Conservation (phyloP, 2,113 vertebrate genomes). For the Eidolon helvum region DNA sequence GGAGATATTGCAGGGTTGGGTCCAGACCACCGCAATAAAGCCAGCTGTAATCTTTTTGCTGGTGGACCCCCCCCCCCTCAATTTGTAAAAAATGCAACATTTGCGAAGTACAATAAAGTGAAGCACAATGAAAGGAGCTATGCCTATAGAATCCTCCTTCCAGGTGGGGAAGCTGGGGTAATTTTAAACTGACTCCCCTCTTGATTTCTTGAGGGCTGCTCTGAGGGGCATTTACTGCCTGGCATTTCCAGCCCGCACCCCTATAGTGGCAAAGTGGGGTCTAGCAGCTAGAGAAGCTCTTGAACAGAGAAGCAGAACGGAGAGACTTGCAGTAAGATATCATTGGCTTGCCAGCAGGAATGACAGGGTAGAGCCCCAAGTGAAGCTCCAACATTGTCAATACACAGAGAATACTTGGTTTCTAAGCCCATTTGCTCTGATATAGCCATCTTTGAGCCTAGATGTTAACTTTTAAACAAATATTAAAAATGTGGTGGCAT, state of each 20-base stretch:
- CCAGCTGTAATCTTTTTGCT: neutral
- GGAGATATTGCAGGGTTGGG: no score
- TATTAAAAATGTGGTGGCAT: neutral
- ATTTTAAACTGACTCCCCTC: neutral
- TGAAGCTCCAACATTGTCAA: no score
- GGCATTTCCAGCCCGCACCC: neutral
- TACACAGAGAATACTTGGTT: neutral
- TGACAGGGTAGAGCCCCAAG: neutral
- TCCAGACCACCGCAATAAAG: no score
- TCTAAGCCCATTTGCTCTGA: neutral
- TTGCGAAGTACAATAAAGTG: neutral
- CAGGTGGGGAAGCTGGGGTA: neutral
- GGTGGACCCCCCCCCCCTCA: neutral
- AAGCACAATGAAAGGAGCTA: neutral
- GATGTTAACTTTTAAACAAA: neutral
- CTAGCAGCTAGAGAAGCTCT: neutral
- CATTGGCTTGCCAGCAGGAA: neutral
- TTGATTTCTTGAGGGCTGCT: neutral
- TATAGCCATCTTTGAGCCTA: neutral
- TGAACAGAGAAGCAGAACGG: neutral
- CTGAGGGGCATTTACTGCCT: neutral
- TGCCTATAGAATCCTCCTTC: neutral
- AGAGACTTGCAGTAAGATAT: neutral
- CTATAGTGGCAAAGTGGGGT: neutral
- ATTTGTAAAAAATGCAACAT: neutral